Percentiles rank a stretch among this genome's conserved stretches.
phyloP scores from a whole-genome alignment of 2,797 vertebrate species.

The Lindbergichthys nudifrons region DNA sequence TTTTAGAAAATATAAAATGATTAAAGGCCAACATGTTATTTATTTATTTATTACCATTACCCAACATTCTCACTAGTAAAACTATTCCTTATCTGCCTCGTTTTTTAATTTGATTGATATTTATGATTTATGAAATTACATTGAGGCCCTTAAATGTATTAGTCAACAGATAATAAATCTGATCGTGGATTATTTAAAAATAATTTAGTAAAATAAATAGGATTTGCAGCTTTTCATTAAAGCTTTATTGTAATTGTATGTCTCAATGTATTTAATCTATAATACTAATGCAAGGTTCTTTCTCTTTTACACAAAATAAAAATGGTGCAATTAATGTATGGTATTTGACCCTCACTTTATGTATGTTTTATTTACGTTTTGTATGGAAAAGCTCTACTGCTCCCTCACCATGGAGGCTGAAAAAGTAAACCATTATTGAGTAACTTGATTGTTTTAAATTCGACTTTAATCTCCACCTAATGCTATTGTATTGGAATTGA shows the following conservation, averaged over 20 bases:
- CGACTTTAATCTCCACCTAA: too few species aligned
- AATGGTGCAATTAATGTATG: neutral
- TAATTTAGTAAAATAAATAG: neutral
- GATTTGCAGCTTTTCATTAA: neutral
- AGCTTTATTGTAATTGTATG: neutral
- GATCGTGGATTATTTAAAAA: neutral
- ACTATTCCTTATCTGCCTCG: neutral
- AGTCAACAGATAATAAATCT: neutral
- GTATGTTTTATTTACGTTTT: neutral
- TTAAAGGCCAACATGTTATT: neutral
- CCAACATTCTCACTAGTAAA: neutral
- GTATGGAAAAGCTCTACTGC: neutral
- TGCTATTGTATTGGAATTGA: neutral
- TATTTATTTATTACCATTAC: neutral
- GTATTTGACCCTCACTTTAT: neutral
- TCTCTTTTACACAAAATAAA: neutral
- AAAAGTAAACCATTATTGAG: neutral
- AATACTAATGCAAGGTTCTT: neutral
- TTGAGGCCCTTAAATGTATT: accelerated
- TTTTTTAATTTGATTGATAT: neutral
- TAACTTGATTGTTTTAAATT: too few species aligned
- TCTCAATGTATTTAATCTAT: neutral
- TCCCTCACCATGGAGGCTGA: too few species aligned
- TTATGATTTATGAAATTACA: neutral
- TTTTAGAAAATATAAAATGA: too few species aligned